Evolutionary conservation across 1,140 invertebrate genomes (phyloP), one percentile per base, ranked within the genome.

Genomic region (Drosophila funebris): DNA sequence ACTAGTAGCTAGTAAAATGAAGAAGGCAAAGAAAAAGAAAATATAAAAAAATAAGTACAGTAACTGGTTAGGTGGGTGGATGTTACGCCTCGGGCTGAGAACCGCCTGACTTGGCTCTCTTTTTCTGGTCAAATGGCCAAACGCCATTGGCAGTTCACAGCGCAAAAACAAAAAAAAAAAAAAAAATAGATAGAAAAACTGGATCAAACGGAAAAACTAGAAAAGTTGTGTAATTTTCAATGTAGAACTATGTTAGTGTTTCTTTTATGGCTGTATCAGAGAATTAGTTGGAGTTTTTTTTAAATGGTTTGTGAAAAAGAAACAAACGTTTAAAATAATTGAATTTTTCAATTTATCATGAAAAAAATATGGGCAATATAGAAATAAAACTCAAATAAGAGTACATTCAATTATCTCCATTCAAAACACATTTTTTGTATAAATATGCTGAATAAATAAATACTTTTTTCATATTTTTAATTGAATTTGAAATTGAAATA

Each of bases 51-150:
- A n/a, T n/a, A n/a, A n/a, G 33, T 46, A 58, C 58, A 48, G 64
- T 64, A 62, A 62, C 78, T 81, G 79, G 73, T 76, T 84, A 39
- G 76, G 76, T 84, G 81, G 72, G 81, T 72, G 82, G 78, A 52
- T 39, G 60, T 29, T 31, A 8, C 37, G 64, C 56, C 64, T 41
- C 7, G n/a, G 27, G 48, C 57, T 61, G 37, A 5, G n/a, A n/a
- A n/a, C 37, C 20, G 37, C 24, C 29, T 37, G 20, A 20, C 48
- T 33, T 37, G 43, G 41, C 46, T 8, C 7, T 11, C 39, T 16
- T n/a, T 31, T 48, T 44, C 64, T 50, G 64, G 54, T 58, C 56
- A 50, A 66, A 57, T 53, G 46, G 57, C 48, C 31, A 63, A 54
- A 31, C 16, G 68, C 68, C 36, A 18, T 9, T 9, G 41, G 54